These are phyloP conservation scores for Drosophila murphyi DNA, from an alignment of 1,140 invertebrate species.

Conservation along the genomic window DNA sequence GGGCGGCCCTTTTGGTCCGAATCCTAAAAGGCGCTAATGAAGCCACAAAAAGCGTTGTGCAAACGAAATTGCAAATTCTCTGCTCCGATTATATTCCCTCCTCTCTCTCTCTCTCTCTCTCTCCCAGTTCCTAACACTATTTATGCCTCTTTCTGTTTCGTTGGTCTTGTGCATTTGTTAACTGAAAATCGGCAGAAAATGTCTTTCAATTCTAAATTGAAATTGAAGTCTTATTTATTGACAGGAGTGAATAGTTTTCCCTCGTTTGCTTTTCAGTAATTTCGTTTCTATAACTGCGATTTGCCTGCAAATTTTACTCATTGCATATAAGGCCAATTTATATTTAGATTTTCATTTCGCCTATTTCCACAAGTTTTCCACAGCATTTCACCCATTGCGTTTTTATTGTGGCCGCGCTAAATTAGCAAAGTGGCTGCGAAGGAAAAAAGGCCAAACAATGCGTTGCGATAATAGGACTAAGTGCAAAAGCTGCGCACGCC, in stretches of 20 bases:
- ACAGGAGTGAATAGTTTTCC: neutral
- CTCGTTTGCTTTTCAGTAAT: neutral
- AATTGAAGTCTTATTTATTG: constrained; percentile 18
- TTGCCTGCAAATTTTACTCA: constrained; percentile 43
- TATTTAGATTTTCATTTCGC: constrained; percentile 67
- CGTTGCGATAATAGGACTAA: constrained; percentile 69
- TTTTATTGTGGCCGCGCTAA: constrained; percentile 64
- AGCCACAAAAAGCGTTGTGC: constrained; percentile 62
- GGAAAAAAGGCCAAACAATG: constrained; percentile 58
- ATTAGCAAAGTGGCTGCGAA: constrained; percentile 56
- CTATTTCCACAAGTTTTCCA: constrained; percentile 38
- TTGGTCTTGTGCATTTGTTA: neutral
- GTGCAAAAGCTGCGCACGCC: constrained; percentile 46
- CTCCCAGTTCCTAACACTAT: neutral
- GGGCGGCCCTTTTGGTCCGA: neutral
- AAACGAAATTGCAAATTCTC: constrained; percentile 58
- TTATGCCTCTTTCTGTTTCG: neutral
- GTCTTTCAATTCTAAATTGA: constrained; percentile 23
- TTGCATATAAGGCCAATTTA: constrained; percentile 66
- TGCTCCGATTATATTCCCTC: neutral
- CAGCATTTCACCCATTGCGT: constrained; percentile 47
- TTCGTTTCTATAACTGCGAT: constrained; percentile 11
- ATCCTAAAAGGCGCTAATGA: constrained; percentile 60
- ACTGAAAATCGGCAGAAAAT: constrained; percentile 11
- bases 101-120: neutral